Conservation (phyloP, 2,113 vertebrate species). For the Bettongia penicillata region DNA sequence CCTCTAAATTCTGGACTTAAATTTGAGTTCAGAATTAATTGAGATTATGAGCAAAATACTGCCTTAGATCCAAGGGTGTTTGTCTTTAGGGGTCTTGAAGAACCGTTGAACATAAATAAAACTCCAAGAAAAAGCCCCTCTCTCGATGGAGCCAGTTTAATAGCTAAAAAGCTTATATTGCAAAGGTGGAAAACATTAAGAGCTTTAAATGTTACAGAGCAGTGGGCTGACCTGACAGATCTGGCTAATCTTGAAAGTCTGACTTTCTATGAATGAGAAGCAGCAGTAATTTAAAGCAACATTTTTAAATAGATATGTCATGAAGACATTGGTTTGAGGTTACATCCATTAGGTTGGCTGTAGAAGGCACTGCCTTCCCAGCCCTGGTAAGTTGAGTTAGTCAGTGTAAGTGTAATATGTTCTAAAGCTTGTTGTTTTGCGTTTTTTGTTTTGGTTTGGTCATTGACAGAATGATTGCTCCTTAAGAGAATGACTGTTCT, state of each 20-base stretch:
- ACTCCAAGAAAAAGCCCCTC: rapidly evolving
- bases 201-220: too few relatives aligned
- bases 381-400: neutral
- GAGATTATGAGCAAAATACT: neutral
- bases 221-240: neutral
- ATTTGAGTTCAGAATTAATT: neutral
- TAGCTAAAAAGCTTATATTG: rapidly evolving
- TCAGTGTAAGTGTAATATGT: neutral
- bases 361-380: neutral
- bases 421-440: neutral
- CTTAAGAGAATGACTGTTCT: neutral
- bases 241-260: neutral
- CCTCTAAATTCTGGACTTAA: rapidly evolving
- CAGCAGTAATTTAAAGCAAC: neutral
- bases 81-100: neutral
- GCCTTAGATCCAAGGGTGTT: neutral
- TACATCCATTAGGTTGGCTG: neutral
- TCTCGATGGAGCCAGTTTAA: rapidly evolving
- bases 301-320: neutral
- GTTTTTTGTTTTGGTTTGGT: neutral
- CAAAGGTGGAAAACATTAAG: neutral
- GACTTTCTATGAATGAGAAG: neutral
- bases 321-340: neutral
- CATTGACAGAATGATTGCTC: neutral
- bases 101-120: neutral